Percentiles rank a stretch among this genome's conserved stretches.
Conservation (phyloP, 2,888 invertebrate genomes). For the Gnatocerus cornutus region DNA sequence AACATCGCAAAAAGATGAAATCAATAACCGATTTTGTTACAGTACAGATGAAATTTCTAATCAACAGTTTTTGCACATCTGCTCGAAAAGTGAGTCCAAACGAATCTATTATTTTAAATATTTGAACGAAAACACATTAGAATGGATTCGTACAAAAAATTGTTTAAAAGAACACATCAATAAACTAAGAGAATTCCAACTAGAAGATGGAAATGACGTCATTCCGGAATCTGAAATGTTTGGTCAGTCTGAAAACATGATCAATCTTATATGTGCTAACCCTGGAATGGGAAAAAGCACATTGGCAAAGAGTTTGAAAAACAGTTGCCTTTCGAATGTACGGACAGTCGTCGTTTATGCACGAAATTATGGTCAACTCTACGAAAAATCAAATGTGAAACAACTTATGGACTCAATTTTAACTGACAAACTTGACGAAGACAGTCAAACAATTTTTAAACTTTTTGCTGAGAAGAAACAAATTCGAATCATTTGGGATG, state of each 20-base stretch:
- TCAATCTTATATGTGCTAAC: conserved; percentile 11
- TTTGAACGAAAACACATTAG: neutral
- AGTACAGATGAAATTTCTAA: neutral
- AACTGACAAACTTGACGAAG: neutral
- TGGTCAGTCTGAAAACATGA: neutral
- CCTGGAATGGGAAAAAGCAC: conserved; percentile 18
- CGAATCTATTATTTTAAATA: conserved; percentile 8
- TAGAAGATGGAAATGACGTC: neutral
- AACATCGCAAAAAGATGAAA: neutral
- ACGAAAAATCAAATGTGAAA: neutral
- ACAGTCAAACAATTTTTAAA: neutral
- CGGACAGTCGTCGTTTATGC: conserved; percentile 11
- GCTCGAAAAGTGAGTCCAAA: neutral
- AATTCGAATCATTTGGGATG: conserved; percentile 8
- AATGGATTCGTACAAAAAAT: conserved; percentile 12
- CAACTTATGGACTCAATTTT: neutral
- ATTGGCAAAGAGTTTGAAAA: conserved; percentile 17
- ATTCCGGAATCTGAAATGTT: neutral
- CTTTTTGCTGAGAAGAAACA: neutral
- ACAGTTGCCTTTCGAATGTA: neutral
- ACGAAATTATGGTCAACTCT: neutral
- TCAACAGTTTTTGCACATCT: neutral
- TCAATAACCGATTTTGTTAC: neutral
- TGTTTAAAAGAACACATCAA: neutral
- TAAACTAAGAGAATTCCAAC: neutral